Percentiles rank a stretch among this genome's conserved stretches.
phyloP scores from a whole-genome alignment of 2,888 invertebrate species.

The Latrodectus hesperus region DNA sequence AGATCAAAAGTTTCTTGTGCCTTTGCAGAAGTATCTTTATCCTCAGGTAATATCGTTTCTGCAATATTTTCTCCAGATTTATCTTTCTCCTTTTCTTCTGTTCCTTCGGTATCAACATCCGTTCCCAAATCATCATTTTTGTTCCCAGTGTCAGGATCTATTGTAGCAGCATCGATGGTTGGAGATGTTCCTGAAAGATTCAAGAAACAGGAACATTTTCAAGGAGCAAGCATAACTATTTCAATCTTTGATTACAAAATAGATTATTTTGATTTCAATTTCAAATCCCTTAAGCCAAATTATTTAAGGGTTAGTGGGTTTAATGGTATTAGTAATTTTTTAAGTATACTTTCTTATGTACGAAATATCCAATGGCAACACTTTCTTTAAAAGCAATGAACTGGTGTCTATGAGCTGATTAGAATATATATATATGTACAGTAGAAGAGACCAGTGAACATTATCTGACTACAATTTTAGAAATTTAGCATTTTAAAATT shows the following conservation, averaged over 20 bases:
- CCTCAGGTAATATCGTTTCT: background rate
- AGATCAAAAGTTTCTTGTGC: background rate
- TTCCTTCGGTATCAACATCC: background rate
- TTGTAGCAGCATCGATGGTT: constrained; percentile 18
- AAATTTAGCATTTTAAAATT: no score
- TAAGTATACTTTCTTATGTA: no score
- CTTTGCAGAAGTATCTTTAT: background rate
- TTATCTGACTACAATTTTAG: no score
- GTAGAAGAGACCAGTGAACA: no score
- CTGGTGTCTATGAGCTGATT: no score
- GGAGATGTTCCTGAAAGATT: constrained; percentile 68
- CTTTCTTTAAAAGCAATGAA: no score
- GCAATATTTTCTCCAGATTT: background rate
- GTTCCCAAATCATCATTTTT: constrained; percentile 35
- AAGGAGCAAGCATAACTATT: constrained; percentile 66
- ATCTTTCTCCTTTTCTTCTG: constrained; percentile 26
- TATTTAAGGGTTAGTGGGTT: background rate
- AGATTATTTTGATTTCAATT: background rate
- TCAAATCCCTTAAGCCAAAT: background rate
- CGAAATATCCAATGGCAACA: no score
- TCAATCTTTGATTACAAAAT: constrained; percentile 38
- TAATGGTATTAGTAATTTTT: background rate
- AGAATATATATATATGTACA: no score
- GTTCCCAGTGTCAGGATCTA: constrained; percentile 13
- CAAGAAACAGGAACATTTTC: constrained; percentile 69